Percentiles rank a stretch among this genome's conserved stretches.
These are phyloP conservation scores for Camptogramma bilineatum DNA, from an alignment of 2,888 invertebrate genomes.

Conservation along the genomic window DNA sequence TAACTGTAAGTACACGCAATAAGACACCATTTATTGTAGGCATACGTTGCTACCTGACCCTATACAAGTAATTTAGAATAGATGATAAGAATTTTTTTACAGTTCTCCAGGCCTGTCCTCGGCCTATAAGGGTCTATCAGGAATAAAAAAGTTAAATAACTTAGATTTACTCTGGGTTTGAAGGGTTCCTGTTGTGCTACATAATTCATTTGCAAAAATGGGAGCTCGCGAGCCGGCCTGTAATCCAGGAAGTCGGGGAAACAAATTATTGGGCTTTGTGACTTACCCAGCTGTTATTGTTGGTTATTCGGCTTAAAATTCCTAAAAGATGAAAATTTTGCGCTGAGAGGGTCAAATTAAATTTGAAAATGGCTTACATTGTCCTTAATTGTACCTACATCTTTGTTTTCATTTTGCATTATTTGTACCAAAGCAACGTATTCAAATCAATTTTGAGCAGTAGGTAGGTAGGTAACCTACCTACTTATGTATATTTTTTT, in stretches of 20 bases:
- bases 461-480: no score
- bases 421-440: no score
- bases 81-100: no score
- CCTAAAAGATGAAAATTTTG: not conserved
- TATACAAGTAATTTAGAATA: no score
- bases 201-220: not conserved
- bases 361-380: not conserved
- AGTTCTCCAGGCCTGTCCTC: no score
- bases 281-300: not conserved
- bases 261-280: not conserved
- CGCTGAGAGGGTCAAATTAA: not conserved
- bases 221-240: not conserved
- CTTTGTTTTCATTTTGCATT: not conserved
- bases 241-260: not conserved
- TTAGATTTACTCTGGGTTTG: not conserved
- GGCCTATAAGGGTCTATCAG: not conserved
- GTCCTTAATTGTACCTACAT: not conserved
- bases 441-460: no score
- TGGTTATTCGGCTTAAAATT: not conserved
- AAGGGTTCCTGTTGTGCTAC: not conserved
- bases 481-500: no score
- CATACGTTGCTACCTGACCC: no score
- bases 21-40: no score
- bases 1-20: no score
- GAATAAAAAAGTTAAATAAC: not conserved